Evolutionary conservation across 1,140 invertebrate species (phyloP), one percentile per base, ranked within the genome.

Genomic region (Aphidius gifuensis): DNA sequence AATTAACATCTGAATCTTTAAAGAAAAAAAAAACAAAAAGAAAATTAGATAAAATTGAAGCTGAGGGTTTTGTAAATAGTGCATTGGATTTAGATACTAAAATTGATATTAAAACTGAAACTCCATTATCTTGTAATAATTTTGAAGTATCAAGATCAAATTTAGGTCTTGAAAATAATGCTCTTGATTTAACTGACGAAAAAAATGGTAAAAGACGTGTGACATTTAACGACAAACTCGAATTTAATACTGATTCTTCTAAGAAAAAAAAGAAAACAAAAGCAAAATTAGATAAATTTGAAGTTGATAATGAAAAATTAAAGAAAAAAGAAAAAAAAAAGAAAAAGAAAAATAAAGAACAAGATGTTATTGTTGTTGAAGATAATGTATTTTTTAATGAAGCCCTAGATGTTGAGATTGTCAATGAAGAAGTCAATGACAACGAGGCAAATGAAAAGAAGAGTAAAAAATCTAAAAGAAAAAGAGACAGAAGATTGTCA

Each of bases 161-260:
- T 49, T 66, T 69, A 61, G 79, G 79, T 16, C 16, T 80, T 16
- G 70, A 71, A 16, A 81, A 80, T 44, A 69, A 65, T 60, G 79
- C 69, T 6, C 61, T 80, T 38, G 78, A 80, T 68, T 61, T 80
- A 16, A 70, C 70, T 0, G 77, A 81, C 58, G 78, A 81, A 56
- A 64, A 11, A 16, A 40, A 44, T 8, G 68, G 69, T 3, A 80
- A 77, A 43, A 79, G 73, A 62, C 67, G 71, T 6, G 79, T 80
- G 7, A 78, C 73, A 48, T 81, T 81, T 60, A 79, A 78, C 54
- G 73, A 80, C 54, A 70, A 71, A 39, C 59, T 81, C 6, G 76
- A 81, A 57, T 81, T 72, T 43, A 74, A 71, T 56, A 71, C 68
- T 5, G 75, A 79, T 69, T 64, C 53, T 0, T 53, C 59, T 4